Conservation (phyloP, 2,113 vertebrate genomes). For the Xenopus borealis region DNA sequence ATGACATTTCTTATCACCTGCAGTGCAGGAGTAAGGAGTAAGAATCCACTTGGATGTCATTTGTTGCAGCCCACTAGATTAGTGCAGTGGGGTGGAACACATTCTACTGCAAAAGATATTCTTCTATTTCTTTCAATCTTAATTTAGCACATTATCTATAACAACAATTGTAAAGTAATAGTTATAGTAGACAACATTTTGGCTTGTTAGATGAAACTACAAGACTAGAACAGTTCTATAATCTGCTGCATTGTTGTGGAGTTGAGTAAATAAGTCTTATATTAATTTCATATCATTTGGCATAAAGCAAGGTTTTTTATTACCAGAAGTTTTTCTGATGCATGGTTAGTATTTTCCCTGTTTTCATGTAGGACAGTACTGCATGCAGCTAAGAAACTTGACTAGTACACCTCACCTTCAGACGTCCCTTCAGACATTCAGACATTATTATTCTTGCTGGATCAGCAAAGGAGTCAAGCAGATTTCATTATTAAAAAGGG, state of each 20-base stretch:
- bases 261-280: not conserved
- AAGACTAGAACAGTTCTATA: not conserved
- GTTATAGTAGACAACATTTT: not conserved
- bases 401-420: conserved; percentile 29
- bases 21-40: conserved; percentile 44
- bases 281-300: too few species aligned
- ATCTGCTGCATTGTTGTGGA: conserved; percentile 17
- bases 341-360: not conserved
- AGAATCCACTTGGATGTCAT: conserved; percentile 27
- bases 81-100: conserved; percentile 26
- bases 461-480: not conserved
- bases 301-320: too few species aligned
- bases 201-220: not conserved
- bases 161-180: not conserved
- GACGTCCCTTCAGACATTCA: conserved; percentile 29
- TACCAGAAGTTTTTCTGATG: too few species aligned
- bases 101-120: conserved; percentile 14
- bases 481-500: not conserved
- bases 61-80: conserved; percentile 33
- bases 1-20: conserved; percentile 45
- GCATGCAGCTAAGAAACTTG: not conserved
- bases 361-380: not conserved
- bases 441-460: conserved; percentile 6
- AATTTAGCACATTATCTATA: conserved; percentile 13
- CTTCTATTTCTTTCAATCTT: conserved; percentile 4